These are phyloP conservation scores for Alaudala cheleensis DNA, from an alignment of 2,113 vertebrate species.

Conservation along the genomic window DNA sequence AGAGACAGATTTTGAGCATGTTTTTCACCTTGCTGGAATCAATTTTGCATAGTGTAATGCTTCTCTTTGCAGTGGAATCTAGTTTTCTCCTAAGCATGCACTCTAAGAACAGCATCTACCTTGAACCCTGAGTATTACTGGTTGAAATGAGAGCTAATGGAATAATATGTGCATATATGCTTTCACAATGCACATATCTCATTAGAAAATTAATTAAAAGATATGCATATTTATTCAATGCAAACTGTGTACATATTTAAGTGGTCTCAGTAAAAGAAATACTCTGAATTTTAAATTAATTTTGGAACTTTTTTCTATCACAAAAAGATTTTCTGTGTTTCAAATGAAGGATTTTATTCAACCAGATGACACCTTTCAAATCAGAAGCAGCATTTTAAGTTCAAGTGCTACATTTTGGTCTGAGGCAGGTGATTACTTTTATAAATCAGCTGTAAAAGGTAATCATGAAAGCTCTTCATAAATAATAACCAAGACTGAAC, in stretches of 20 bases:
- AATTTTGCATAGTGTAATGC: not conserved
- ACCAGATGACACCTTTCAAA: constrained; percentile 46
- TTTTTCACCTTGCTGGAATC: not conserved
- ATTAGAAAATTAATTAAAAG: constrained; percentile 17
- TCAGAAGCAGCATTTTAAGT: constrained; percentile 47
- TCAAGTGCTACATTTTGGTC: constrained; percentile 36
- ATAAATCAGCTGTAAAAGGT: constrained; percentile 61
- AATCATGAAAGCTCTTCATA: constrained; percentile 57
- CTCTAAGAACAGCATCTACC: not conserved
- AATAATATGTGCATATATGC: not conserved
- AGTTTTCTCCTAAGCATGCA: not conserved
- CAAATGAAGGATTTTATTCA: constrained; percentile 5
- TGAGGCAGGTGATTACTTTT: constrained; percentile 60
- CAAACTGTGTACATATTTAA: not conserved
- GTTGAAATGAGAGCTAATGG: not conserved
- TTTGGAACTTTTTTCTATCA: not conserved
- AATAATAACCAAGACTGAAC: constrained; percentile 55
- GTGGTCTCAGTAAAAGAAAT: not conserved
- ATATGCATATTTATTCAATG: not conserved
- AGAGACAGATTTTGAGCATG: not conserved
- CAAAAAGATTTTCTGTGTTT: not conserved
- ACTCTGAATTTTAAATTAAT: constrained; percentile 17
- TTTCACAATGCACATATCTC: not conserved
- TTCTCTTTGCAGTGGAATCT: not conserved
- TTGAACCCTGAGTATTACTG: not conserved